Evolutionary conservation across 2,888 invertebrate genomes (phyloP).

Genomic region (Philereme transversata): DNA sequence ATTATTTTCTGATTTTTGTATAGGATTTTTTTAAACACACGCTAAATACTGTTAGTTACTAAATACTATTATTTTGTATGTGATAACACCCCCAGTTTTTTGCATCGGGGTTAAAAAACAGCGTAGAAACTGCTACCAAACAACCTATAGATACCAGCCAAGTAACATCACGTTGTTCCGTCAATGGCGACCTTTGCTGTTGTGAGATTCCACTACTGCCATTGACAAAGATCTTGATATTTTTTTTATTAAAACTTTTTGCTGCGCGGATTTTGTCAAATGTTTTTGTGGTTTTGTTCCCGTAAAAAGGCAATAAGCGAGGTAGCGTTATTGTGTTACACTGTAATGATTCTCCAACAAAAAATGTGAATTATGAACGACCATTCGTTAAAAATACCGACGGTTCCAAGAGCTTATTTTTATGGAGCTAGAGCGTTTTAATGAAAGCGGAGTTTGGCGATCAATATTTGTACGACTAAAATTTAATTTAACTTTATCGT

Average conservation of each 20-base stretch:
- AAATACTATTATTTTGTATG: no score
- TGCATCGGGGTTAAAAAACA: no score
- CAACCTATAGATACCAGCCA: background rate
- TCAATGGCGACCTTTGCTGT: constrained; percentile 47
- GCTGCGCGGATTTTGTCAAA: constrained; percentile 52
- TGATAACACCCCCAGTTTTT: no score
- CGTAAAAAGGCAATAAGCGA: constrained; percentile 54
- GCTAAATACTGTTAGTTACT: no score
- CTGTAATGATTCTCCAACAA: constrained; percentile 51
- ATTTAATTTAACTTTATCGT: constrained; percentile 46
- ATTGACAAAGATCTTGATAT: constrained; percentile 78
- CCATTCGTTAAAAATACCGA: constrained; percentile 47
- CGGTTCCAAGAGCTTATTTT: constrained; percentile 51
- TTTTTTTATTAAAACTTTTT: constrained; percentile 57
- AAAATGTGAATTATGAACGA: constrained; percentile 52
- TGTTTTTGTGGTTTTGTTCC: constrained; percentile 45
- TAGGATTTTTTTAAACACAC: no score
- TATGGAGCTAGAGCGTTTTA: constrained; percentile 47
- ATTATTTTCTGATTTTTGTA: no score
- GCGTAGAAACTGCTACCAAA: background rate
- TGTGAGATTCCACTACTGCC: constrained; percentile 56
- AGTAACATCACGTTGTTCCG: constrained; percentile 2
- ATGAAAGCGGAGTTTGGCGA: constrained; percentile 49
- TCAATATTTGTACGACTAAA: constrained; percentile 46
- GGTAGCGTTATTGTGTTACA: constrained; percentile 56